A percentile compares a stretch with the other conserved stretches of the same genome.
Conservation (phyloP, 2,888 invertebrate genomes). For the Poecilobothrus nobilitatus region DNA sequence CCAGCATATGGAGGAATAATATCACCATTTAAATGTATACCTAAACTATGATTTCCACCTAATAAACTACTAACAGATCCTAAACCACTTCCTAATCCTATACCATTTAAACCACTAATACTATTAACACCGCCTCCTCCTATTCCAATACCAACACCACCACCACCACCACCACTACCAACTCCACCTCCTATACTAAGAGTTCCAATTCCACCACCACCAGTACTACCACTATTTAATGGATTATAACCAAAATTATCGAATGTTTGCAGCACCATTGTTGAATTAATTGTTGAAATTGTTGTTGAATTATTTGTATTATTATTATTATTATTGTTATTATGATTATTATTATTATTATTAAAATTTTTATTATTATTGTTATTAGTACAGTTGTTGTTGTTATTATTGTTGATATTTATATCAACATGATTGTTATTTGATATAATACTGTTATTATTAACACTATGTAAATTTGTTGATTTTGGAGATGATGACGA, state of each 20-base stretch:
- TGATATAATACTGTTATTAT: slow-evolving; percentile 8
- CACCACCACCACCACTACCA: slow-evolving; percentile 10
- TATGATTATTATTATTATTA: not conserved
- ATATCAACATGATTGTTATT: slow-evolving; percentile 1
- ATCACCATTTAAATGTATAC: slow-evolving; percentile 26
- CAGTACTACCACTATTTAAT: slow-evolving; percentile 12
- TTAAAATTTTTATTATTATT: not conserved
- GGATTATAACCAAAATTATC: slow-evolving; percentile 38
- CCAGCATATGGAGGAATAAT: slow-evolving; percentile 36
- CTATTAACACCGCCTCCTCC: slow-evolving; percentile 17
- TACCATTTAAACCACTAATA: slow-evolving; percentile 14
- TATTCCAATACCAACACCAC: slow-evolving; percentile 14
- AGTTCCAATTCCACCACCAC: not conserved
- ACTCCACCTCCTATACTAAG: slow-evolving; percentile 20
- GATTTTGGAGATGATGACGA: not conserved
- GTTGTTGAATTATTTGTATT: not conserved
- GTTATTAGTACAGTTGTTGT: not conserved
- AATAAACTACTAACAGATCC: slow-evolving; percentile 25
- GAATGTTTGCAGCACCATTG: slow-evolving; percentile 42
- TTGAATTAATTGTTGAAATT: not conserved
- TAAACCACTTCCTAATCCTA: slow-evolving; percentile 27
- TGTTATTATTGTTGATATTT: not conserved
- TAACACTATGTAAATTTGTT: not conserved
- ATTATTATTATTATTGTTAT: not conserved
- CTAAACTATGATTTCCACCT: slow-evolving; percentile 36